Conservation (phyloP, 2,797 vertebrate species). For the Alectoris magna region DNA sequence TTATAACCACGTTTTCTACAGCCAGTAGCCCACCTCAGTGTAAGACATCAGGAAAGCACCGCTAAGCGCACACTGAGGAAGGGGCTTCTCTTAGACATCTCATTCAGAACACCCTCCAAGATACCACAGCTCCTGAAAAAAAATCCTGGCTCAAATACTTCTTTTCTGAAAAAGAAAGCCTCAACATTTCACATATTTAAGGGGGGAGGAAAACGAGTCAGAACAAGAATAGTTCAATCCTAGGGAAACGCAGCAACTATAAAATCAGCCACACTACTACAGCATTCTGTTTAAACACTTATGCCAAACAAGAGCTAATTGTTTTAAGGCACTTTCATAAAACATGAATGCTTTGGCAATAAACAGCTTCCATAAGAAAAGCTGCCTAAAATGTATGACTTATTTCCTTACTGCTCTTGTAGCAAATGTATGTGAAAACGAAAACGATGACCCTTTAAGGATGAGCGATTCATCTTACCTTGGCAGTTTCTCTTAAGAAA, state of each 20-base stretch:
- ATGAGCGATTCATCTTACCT: not conserved
- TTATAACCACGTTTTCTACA: not conserved
- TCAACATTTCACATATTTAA: not conserved
- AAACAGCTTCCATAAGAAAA: constrained; percentile 1
- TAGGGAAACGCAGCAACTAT: not conserved
- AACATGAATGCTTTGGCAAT: not conserved
- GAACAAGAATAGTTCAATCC: not conserved
- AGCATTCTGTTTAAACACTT: not conserved
- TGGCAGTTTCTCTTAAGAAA: not conserved
- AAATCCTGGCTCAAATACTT: constrained; percentile 11
- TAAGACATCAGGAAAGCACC: not conserved
- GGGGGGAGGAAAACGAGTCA: not conserved
- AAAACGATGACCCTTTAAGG: not conserved
- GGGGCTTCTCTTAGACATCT: not conserved
- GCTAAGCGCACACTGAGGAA: not conserved
- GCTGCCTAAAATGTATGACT: not conserved
- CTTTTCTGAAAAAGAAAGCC: constrained; percentile 10
- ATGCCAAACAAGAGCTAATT: not conserved
- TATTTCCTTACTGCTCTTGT: not conserved
- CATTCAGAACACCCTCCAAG: constrained; percentile 4
- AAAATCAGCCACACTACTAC: not conserved
- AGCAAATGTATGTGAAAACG: not conserved
- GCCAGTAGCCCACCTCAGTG: not conserved
- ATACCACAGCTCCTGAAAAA: not conserved
- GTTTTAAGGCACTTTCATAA: constrained; percentile 2